Evolutionary conservation across 2,797 vertebrate species (phyloP).

Genomic region (Anas capensis): DNA sequence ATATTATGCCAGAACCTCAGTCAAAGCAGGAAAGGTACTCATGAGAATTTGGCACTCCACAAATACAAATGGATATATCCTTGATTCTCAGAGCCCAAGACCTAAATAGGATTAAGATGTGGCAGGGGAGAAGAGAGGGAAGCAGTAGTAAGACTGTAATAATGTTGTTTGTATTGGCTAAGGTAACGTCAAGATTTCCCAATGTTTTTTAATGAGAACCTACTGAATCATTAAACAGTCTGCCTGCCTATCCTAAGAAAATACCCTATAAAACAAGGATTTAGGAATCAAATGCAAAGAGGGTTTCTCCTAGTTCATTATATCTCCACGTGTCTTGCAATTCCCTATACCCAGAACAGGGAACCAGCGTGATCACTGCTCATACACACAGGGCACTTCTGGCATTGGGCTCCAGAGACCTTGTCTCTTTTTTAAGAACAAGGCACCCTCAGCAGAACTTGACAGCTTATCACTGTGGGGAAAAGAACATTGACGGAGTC

Average conservation of each 20-base stretch:
- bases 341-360: not conserved
- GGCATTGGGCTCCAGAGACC: not conserved
- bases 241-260: not conserved
- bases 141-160: not conserved
- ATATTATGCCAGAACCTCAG: not conserved
- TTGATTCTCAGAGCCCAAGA: not conserved
- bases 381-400: rapidly evolving
- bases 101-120: not conserved
- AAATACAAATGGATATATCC: not conserved
- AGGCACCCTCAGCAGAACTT: not conserved
- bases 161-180: not conserved
- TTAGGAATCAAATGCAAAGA: not conserved
- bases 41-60: not conserved
- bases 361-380: not conserved
- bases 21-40: not conserved
- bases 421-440: not conserved
- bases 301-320: not conserved
- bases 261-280: not conserved
- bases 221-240: not conserved
- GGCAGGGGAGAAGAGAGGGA: not conserved
- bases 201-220: not conserved
- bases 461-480: not conserved
- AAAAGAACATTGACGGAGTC: not conserved
- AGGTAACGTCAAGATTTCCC: not conserved
- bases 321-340: not conserved